Percentiles rank a stretch among this genome's conserved stretches.
Conservation (phyloP, 2,113 vertebrate species). For the Eretmochelys imbricata region DNA sequence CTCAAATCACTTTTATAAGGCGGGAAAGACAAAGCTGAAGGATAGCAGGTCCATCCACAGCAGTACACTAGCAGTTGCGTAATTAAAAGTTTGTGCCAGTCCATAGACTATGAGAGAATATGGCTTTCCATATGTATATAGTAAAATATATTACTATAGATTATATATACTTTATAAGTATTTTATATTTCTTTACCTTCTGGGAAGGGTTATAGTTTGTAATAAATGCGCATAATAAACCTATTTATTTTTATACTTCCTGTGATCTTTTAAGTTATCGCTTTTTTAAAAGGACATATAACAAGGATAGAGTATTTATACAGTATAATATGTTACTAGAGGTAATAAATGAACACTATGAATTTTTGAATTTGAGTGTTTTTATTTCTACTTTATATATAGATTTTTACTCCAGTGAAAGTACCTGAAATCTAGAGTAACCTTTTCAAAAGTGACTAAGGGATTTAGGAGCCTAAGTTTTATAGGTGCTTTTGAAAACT, state of each 20-base stretch:
- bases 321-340: slow-evolving; percentile 91
- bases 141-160: slow-evolving; percentile 82
- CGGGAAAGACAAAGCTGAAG: slow-evolving; percentile 75
- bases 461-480: slow-evolving; percentile 25
- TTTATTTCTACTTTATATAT: slow-evolving; percentile 63
- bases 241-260: slow-evolving; percentile 99
- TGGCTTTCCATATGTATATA: slow-evolving; percentile 83
- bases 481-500: slow-evolving; percentile 27
- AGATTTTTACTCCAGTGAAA: slow-evolving; percentile 26
- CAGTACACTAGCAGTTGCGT: slow-evolving; percentile 67
- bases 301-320: slow-evolving; percentile 99
- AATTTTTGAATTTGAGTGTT: slow-evolving; percentile 68
- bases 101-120: slow-evolving; percentile 81
- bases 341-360: slow-evolving; percentile 85
- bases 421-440: slow-evolving; percentile 25
- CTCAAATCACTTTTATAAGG: slow-evolving; percentile 42
- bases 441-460: neutral
- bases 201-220: slow-evolving; percentile 90
- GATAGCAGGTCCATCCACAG: slow-evolving; percentile 84
- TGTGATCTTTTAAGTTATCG: slow-evolving; percentile 94
- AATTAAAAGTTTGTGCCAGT: slow-evolving; percentile 79
- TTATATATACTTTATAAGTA: slow-evolving; percentile 97
- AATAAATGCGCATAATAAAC: slow-evolving; percentile 85
- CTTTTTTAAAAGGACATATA: slow-evolving; percentile 97
- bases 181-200: slow-evolving; percentile 89